A percentile compares a stretch with the other conserved stretches of the same genome.
These are phyloP conservation scores for Rhipidura dahli DNA, from an alignment of 2,113 vertebrate genomes.

Conservation along the genomic window DNA sequence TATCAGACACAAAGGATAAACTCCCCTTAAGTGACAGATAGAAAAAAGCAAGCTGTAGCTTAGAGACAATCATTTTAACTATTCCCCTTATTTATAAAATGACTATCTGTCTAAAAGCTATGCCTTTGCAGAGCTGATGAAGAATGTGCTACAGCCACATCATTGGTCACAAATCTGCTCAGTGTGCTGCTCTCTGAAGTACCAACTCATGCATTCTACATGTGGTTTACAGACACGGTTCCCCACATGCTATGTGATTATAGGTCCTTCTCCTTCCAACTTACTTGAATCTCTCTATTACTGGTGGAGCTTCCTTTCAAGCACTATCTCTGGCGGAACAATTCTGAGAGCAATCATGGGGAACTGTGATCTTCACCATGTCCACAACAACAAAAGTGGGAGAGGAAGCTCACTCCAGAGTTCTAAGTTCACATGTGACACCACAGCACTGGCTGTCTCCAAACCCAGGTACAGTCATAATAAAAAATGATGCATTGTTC, in stretches of 20 bases:
- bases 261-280: not conserved
- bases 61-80: not conserved
- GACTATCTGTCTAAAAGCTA: not conserved
- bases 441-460: not conserved
- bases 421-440: not conserved
- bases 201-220: not conserved
- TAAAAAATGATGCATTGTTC: not conserved
- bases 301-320: not conserved
- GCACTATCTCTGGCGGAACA: not conserved
- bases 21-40: not conserved
- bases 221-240: not conserved
- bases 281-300: not conserved
- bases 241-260: not conserved
- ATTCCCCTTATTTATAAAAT: not conserved
- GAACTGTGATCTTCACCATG: rapidly evolving
- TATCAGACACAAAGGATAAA: not conserved
- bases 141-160: not conserved
- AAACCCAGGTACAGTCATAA: not conserved
- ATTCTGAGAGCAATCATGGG: rapidly evolving
- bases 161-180: not conserved
- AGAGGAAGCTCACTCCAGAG: not conserved
- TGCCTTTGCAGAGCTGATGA: not conserved
- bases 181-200: not conserved
- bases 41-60: not conserved
- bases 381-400: not conserved